Evolutionary conservation across 2,888 invertebrate species (phyloP), one percentile per base, ranked within the genome.

Genomic region (Hirtodrosophila cameraria): DNA sequence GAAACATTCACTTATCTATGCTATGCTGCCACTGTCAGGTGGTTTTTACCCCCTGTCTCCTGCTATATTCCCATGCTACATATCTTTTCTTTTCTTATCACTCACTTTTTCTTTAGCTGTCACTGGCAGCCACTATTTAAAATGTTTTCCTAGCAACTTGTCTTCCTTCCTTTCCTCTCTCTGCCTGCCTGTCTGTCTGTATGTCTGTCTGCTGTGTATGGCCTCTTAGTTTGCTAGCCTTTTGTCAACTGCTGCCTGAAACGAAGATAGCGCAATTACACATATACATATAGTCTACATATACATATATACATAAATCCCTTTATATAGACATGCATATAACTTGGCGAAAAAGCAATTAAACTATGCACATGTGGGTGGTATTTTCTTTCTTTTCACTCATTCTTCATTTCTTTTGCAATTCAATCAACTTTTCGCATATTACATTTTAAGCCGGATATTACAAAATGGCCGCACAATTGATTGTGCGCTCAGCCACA

Each of bases 51-150:
- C 18, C 18, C n/a, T n/a, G n/a, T 3, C 13, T 11, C 12, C 39
- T 30, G 23, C 11, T n/a, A 12, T 12, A 7, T n/a, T 13, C 27
- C 38, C 45, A 33, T 52, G 25, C 12, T 35, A 41, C 41, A 46
- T 38, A 60, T 55, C 46, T 55, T 49, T 71, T 66, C 53, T 66
- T 42, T 61, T 67, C 60, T 53, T 58, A 57, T 69, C 69, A 73
- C 58, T 71, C 67, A 50, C 39, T 45, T 59, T 67, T 70, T 74
- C 75, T 82, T 79, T 80, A 84, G 80, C 85, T 89, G 90, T 85
- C 89, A 89, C 75, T 74, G 55, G 60, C 89, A 89, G 90, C 63
- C 11, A 43, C 68, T 80, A 87, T 85, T n/a, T 86, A 75, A 76
- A 87, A 49, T 45, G 12, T 23, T 23, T 23, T 23, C n/a, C n/a